Conservation (phyloP, 2,113 vertebrate genomes). For the Brachyhypopomus gauderio region DNA sequence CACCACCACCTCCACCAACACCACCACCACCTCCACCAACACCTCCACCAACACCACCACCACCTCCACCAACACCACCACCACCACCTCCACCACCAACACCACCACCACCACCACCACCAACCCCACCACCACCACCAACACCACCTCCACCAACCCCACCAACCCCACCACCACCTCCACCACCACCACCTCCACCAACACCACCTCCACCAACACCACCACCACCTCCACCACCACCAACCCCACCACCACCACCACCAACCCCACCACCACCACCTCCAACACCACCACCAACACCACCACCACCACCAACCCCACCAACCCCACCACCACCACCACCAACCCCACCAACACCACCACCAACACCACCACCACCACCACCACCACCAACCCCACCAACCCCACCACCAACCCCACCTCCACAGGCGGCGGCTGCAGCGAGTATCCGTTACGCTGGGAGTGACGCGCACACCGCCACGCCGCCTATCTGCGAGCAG, state of each 20-base stretch:
- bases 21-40: neutral
- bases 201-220: no score
- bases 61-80: neutral
- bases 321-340: no score
- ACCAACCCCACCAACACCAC: neutral
- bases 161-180: neutral
- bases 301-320: neutral
- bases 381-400: neutral
- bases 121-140: neutral
- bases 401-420: neutral
- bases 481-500: constrained; percentile 92
- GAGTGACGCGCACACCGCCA: constrained; percentile 82
- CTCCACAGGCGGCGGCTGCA: constrained; percentile 61
- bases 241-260: neutral
- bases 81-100: no score
- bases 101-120: no score
- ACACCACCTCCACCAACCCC: no score
- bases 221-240: neutral
- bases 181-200: neutral
- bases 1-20: neutral
- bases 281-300: neutral
- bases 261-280: neutral
- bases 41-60: neutral
- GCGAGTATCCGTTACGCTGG: constrained; percentile 85
- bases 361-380: neutral